Conservation (phyloP, 2,888 invertebrate genomes). For the Nomada goodeniana region DNA sequence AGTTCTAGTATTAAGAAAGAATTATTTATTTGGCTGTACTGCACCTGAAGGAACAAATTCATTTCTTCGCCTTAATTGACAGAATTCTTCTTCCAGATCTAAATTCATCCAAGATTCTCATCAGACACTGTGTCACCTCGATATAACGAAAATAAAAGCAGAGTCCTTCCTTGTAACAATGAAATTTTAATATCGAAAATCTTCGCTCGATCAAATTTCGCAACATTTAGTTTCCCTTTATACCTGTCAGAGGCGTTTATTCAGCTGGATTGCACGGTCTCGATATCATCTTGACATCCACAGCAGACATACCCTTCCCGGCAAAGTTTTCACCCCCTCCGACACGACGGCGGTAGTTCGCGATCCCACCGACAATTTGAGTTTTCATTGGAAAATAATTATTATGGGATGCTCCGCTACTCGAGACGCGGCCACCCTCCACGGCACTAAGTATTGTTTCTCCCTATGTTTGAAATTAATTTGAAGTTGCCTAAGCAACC, state of each 20-base stretch:
- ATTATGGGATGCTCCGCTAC: constrained; percentile 62
- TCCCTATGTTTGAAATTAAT: constrained; percentile 80
- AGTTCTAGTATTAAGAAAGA: too few species aligned
- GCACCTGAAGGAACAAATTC: too few species aligned
- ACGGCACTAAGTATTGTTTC: constrained; percentile 73
- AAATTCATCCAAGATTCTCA: background rate
- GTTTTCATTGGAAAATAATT: constrained; percentile 72
- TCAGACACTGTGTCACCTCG: too few species aligned
- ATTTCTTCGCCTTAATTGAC: too few species aligned
- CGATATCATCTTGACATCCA: constrained; percentile 50
- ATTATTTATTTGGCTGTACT: too few species aligned
- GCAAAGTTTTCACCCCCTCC: constrained; percentile 40
- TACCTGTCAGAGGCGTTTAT: constrained; percentile 4
- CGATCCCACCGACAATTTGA: constrained; percentile 52
- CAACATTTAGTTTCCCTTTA: background rate
- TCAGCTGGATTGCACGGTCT: constrained; percentile 28
- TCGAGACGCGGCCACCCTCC: constrained; percentile 47
- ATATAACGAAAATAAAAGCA: too few species aligned
- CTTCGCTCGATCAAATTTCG: background rate
- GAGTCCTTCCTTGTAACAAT: too few species aligned
- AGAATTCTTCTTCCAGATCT: too few species aligned
- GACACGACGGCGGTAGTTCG: constrained; percentile 17
- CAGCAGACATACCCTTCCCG: constrained; percentile 42
- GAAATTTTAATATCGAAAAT: too few species aligned
- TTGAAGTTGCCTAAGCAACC: constrained; percentile 80